Percentiles rank a stretch among this genome's conserved stretches.
Conservation (phyloP, 2,797 vertebrate species). For the Galago senegalensis region DNA sequence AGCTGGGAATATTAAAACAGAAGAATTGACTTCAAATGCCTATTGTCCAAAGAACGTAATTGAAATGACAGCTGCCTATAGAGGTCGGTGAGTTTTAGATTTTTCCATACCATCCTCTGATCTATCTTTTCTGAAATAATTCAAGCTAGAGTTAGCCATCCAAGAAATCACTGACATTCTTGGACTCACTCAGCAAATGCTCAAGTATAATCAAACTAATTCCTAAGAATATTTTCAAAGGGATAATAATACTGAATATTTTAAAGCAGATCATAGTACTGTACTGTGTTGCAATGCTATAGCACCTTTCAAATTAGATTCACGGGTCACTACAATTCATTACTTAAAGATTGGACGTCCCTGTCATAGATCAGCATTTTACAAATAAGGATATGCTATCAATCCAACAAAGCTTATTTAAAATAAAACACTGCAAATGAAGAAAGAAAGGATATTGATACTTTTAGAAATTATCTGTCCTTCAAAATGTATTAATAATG, state of each 20-base stretch:
- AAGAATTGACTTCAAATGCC: slow-evolving; percentile 63
- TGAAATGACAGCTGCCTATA: slow-evolving; percentile 71
- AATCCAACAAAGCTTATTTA: slow-evolving; percentile 67
- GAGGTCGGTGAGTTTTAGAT: slow-evolving; percentile 57
- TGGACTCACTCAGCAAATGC: slow-evolving; percentile 44
- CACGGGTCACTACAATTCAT: slow-evolving; percentile 73
- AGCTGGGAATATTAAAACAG: slow-evolving; percentile 67
- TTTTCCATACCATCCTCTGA: slow-evolving; percentile 56
- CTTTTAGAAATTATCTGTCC: slow-evolving; percentile 42
- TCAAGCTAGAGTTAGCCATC: slow-evolving; percentile 62
- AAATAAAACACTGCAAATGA: slow-evolving; percentile 54
- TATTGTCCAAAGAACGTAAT: slow-evolving; percentile 66
- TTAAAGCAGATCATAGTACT: slow-evolving; percentile 75
- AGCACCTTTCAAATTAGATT: slow-evolving; percentile 75
- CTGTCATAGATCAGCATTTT: slow-evolving; percentile 73
- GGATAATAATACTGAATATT: slow-evolving; percentile 76
- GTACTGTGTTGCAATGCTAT: slow-evolving; percentile 35
- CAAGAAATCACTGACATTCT: slow-evolving; percentile 74
- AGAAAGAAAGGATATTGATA: not conserved
- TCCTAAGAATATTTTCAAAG: slow-evolving; percentile 79
- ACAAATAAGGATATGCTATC: slow-evolving; percentile 69
- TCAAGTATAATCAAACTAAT: slow-evolving; percentile 79
- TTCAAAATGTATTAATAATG: slow-evolving; percentile 63
- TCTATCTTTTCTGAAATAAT: slow-evolving; percentile 64
- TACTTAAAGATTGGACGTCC: slow-evolving; percentile 78